Evolutionary conservation across 2,888 invertebrate genomes (phyloP).

Genomic region (Diplolepis rosae): DNA sequence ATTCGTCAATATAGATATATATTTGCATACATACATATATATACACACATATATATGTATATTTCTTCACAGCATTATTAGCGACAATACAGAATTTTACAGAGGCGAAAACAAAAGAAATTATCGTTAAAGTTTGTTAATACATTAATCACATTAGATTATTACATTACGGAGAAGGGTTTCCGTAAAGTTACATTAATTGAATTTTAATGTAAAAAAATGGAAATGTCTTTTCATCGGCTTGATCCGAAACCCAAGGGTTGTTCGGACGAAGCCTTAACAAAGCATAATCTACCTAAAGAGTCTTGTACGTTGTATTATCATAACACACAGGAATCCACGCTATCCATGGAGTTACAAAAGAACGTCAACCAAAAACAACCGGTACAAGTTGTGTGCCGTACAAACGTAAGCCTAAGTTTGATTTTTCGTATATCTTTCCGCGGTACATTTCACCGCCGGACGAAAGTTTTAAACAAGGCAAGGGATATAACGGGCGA

Average conservation of each 20-base stretch:
- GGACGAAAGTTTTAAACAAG: conserved; percentile 43
- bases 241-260: conserved; percentile 27
- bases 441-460: neutral
- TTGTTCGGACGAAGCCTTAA: conserved; percentile 43
- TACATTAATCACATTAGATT: conserved; percentile 68
- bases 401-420: conserved; percentile 57
- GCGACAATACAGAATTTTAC: conserved; percentile 69
- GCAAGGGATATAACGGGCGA: conserved; percentile 47
- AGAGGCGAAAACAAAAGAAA: conserved; percentile 56
- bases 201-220: conserved; percentile 52
- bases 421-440: conserved; percentile 52
- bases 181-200: conserved; percentile 51
- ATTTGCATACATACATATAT: conserved; percentile 22
- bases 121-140: conserved; percentile 65
- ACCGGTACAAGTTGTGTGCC: conserved; percentile 35
- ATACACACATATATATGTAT: conserved; percentile 48
- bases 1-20: conserved; percentile 30
- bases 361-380: conserved; percentile 46
- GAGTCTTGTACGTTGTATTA: conserved; percentile 10
- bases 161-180: conserved; percentile 47
- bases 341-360: conserved; percentile 43
- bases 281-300: conserved; percentile 9
- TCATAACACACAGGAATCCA: conserved; percentile 48
- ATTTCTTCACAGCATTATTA: conserved; percentile 69
- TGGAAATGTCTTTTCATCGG: conserved; percentile 42